phyloP scores from a whole-genome alignment of 2,797 vertebrate genomes.

The Myotis daubentonii region DNA sequence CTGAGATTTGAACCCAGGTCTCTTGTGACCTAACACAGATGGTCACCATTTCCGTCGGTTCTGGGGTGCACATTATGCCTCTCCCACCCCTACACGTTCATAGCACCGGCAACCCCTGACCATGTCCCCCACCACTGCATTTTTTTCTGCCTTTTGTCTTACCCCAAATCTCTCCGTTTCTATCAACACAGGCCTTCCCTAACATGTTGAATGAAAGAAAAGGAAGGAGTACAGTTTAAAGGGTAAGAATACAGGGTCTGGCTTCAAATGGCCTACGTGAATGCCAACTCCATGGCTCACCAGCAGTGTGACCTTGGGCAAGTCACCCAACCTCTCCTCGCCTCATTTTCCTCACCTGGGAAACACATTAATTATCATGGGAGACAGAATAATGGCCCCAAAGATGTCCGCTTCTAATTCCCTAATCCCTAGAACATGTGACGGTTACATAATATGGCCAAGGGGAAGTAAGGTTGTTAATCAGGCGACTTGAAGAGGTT shows the following conservation, averaged over 20 bases:
- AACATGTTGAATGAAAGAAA: neutral
- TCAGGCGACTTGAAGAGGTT: neutral
- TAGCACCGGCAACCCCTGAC: neutral
- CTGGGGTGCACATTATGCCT: neutral
- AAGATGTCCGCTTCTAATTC: neutral
- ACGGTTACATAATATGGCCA: neutral
- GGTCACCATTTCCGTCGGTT: neutral
- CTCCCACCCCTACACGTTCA: fast-evolving
- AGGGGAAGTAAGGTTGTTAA: neutral
- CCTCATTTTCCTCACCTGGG: neutral
- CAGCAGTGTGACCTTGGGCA: neutral
- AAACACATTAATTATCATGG: neutral
- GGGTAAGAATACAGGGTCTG: neutral
- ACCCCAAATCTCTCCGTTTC: neutral
- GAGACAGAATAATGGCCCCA: neutral
- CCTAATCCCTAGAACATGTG: neutral
- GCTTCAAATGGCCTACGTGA: neutral
- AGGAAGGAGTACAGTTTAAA: neutral
- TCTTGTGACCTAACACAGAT: neutral
- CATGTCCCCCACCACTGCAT: neutral
- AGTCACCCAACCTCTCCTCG: neutral
- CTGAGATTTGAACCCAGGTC: neutral
- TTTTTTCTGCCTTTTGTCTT: neutral
- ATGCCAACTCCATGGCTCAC: neutral
- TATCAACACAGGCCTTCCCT: neutral